A percentile compares a stretch with the other conserved stretches of the same genome.
Conservation (phyloP, 2,797 vertebrate species). For the Sphenopsis melanotis region DNA sequence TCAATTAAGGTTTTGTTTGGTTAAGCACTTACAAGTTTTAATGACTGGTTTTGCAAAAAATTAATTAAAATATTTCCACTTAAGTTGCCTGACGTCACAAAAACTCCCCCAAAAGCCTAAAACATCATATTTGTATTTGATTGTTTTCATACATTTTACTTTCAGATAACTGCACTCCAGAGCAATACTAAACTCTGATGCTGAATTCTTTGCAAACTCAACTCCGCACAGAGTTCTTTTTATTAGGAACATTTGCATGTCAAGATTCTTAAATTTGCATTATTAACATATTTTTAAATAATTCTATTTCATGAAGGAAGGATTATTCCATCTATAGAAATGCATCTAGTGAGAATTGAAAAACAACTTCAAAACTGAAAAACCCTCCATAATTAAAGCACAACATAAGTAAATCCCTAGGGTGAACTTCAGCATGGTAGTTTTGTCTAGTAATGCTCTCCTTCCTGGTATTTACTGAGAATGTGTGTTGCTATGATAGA, state of each 20-base stretch:
- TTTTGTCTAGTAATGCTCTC: neutral
- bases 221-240: neutral
- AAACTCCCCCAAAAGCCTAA: neutral
- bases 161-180: neutral
- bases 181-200: neutral
- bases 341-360: neutral
- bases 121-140: neutral
- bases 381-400: neutral
- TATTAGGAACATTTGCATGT: neutral
- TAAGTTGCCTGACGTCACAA: neutral
- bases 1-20: constrained; percentile 67
- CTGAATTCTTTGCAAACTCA: neutral
- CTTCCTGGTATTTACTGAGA: neutral
- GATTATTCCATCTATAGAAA: neutral
- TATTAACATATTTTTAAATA: constrained; percentile 12
- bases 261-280: neutral
- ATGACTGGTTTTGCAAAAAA: constrained; percentile 50
- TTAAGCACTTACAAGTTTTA: constrained; percentile 60
- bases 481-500: neutral
- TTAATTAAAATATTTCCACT: neutral
- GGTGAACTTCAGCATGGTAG: neutral
- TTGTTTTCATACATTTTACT: neutral
- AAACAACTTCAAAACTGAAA: neutral
- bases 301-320: neutral
- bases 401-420: neutral